Evolutionary conservation across 1,140 invertebrate genomes (phyloP).

Genomic region (Daktulosphaira vitifoliae): DNA sequence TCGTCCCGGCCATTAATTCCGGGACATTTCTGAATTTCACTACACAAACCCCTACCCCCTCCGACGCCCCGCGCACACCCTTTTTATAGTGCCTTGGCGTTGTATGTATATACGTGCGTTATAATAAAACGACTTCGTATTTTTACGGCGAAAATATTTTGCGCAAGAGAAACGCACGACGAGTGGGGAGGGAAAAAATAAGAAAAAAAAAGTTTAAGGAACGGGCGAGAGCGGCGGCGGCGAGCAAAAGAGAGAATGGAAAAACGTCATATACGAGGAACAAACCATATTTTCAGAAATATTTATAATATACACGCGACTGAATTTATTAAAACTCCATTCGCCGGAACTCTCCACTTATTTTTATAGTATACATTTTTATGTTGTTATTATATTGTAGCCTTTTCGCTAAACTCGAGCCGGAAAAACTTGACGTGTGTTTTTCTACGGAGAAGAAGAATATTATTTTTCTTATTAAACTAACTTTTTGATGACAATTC

Average conservation of each 20-base stretch:
- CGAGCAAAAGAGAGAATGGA: not conserved
- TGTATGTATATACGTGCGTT: slow-evolving; percentile 2
- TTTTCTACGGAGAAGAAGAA: too few species aligned
- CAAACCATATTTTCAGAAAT: slow-evolving; percentile 32
- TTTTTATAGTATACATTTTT: too few species aligned
- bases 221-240: not conserved
- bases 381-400: too few species aligned
- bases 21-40: slow-evolving; percentile 28
- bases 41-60: not conserved
- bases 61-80: not conserved
- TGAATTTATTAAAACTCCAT: slow-evolving; percentile 27
- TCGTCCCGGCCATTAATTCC: slow-evolving; percentile 28
- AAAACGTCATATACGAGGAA: slow-evolving; percentile 30
- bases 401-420: too few species aligned
- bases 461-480: too few species aligned
- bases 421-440: too few species aligned
- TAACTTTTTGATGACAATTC: too few species aligned
- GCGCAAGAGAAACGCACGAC: slow-evolving; percentile 14
- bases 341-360: too few species aligned
- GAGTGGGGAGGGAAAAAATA: not conserved
- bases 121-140: slow-evolving; percentile 30
- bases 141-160: slow-evolving; percentile 25
- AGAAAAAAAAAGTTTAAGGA: not conserved
- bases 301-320: slow-evolving; percentile 32
- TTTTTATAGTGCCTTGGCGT: too few species aligned